Evolutionary conservation across 2,113 vertebrate species (phyloP), one percentile per base, ranked within the genome.

Genomic region (Pelmatolapia mariae): DNA sequence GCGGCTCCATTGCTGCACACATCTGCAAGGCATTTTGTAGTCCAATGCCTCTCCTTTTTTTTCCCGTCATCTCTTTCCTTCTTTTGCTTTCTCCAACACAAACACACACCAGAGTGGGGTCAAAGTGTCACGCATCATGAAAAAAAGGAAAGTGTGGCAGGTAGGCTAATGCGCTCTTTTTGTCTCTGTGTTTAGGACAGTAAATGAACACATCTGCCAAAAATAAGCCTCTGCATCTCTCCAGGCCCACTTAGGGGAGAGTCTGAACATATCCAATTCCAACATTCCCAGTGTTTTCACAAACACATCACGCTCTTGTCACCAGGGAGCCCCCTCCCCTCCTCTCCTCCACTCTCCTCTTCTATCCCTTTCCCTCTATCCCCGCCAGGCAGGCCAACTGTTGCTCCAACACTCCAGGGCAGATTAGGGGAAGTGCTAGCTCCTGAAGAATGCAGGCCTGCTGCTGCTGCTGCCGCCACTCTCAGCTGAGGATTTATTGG

Each of bases 371-470:
- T 50, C 45, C 26, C 73, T 52, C 81, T 59, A n/a, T 63, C 56
- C 83, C 91, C 43, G 86, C 56, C 81, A 84, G 90, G 81, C 66
- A 87, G 85, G 89, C 93, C 94, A 96, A 93, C 85, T 94, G 90
- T 91, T 93, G 89, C 91, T 93, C 91, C 94, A 94, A 92, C 61
- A 38, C 89, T 95, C 91, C 78, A 33, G 91, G 88, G 93, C 91
- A 91, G 91, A 93, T 91, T 91, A 90, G 91, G 91, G 93, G 89
- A 95, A 94, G 86, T 92, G 88, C 81, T 83, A 89, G 90, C 94
- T 95, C 81, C 92, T 93, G 88, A 94, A 94, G 91, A 96, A 96
- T 94, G 94, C 91, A 79, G 81, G 84, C 89, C 95, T 95, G 85
- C 94, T 93, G 90, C 89, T 93, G 90, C 89, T 11, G 91, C 91